These are phyloP conservation scores for Epinephelus fuscoguttatus DNA, from an alignment of 2,113 vertebrate genomes.

Conservation along the genomic window DNA sequence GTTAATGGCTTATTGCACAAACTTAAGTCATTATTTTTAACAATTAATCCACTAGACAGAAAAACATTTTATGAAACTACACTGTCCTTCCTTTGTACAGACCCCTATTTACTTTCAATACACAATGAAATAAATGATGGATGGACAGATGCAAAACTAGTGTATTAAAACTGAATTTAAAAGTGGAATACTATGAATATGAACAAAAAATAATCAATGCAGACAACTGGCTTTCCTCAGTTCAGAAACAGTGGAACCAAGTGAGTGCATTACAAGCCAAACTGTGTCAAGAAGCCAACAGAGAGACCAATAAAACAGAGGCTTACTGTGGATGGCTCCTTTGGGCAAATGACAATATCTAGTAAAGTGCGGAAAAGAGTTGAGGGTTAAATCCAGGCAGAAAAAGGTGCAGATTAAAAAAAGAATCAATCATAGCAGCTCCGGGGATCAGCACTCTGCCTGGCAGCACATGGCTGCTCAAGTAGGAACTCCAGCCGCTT, in stretches of 20 bases:
- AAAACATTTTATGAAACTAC: neutral
- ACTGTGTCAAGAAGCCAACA: neutral
- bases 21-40: neutral
- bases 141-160: neutral
- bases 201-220: neutral
- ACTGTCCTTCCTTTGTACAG: neutral
- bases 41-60: neutral
- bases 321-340: constrained; percentile 27
- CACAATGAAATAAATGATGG: neutral
- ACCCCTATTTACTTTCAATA: neutral
- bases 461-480: constrained; percentile 28
- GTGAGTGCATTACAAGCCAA: neutral
- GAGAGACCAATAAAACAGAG: constrained; percentile 7
- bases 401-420: constrained; percentile 60
- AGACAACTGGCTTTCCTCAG: neutral
- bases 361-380: constrained; percentile 24
- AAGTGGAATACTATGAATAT: neutral
- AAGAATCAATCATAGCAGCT: constrained; percentile 50
- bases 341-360: constrained; percentile 40
- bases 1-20: neutral
- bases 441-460: constrained; percentile 36
- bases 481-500: constrained; percentile 41
- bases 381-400: constrained; percentile 42
- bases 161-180: neutral
- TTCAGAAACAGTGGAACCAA: neutral